Percentiles rank a stretch among this genome's conserved stretches.
phyloP scores from a whole-genome alignment of 2,797 vertebrate species.

The Cichlasoma orientale region DNA sequence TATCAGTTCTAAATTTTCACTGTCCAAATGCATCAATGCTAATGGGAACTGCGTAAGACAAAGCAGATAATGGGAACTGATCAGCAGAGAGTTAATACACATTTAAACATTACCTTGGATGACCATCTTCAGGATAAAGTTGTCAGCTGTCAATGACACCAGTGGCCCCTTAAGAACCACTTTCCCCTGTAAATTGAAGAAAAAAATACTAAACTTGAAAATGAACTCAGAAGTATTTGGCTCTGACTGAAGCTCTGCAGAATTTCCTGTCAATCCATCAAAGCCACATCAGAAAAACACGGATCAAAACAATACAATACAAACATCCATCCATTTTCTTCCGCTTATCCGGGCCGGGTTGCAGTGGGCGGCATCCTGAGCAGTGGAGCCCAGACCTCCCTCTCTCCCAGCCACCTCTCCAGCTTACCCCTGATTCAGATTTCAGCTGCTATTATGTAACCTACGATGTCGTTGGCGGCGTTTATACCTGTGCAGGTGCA shows the following conservation, averaged over 20 bases:
- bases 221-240: slow-evolving; percentile 9
- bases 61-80: background rate
- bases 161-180: slow-evolving; percentile 76
- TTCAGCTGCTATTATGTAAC: no score
- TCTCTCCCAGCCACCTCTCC: no score
- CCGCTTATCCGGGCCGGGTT: no score
- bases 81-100: background rate
- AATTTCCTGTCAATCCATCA: slow-evolving; percentile 34
- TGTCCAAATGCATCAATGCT: background rate
- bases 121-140: slow-evolving; percentile 71
- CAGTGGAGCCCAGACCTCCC: no score
- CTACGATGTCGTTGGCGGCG: no score
- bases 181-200: slow-evolving; percentile 65
- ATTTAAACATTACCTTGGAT: slow-evolving; percentile 71
- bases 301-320: no score
- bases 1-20: background rate
- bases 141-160: slow-evolving; percentile 47
- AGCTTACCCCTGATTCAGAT: no score
- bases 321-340: no score
- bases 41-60: background rate
- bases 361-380: no score
- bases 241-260: slow-evolving; percentile 5
- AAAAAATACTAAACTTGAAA: background rate
- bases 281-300: slow-evolving; percentile 11
- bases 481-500: no score